These are phyloP conservation scores for Tetramorium bicarinatum DNA, from an alignment of 2,888 invertebrate species.

Conservation along the genomic window DNA sequence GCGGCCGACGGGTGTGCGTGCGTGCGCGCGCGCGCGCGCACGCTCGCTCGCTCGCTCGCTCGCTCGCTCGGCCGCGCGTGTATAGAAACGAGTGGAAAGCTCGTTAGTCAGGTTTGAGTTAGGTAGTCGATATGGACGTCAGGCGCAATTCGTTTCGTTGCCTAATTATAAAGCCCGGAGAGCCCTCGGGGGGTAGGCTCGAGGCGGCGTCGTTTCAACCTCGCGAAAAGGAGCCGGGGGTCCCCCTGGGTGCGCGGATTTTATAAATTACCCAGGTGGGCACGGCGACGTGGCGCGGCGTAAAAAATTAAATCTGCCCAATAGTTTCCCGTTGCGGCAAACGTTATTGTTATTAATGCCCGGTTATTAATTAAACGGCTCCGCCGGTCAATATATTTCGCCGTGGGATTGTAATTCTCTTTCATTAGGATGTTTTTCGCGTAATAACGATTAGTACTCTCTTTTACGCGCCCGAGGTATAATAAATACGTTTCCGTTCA, in stretches of 20 bases:
- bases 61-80: conserved; percentile 49
- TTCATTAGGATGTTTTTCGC: conserved; percentile 28
- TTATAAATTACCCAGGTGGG: conserved; percentile 79
- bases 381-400: conserved; percentile 19
- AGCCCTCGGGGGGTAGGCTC: conserved; percentile 71
- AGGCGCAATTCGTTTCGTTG: conserved; percentile 84
- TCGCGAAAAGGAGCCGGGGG: conserved; percentile 65
- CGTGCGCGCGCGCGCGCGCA: background rate
- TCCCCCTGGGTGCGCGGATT: conserved; percentile 72
- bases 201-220: conserved; percentile 80
- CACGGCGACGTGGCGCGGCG: conserved; percentile 58
- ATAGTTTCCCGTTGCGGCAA: conserved; percentile 67
- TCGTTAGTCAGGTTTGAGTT: conserved; percentile 84
- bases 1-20: conserved; percentile 53
- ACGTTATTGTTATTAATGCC: conserved; percentile 77
- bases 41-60: background rate
- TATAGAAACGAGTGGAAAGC: conserved; percentile 82
- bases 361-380: conserved; percentile 74
- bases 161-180: conserved; percentile 84
- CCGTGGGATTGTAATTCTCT: background rate
- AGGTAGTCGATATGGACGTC: conserved; percentile 85
- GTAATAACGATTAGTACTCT: background rate
- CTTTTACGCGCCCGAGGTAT: background rate
- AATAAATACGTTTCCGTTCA: background rate
- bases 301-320: conserved; percentile 76